These are phyloP conservation scores for Xenopus petersii DNA, from an alignment of 2,797 vertebrate species.

Conservation along the genomic window DNA sequence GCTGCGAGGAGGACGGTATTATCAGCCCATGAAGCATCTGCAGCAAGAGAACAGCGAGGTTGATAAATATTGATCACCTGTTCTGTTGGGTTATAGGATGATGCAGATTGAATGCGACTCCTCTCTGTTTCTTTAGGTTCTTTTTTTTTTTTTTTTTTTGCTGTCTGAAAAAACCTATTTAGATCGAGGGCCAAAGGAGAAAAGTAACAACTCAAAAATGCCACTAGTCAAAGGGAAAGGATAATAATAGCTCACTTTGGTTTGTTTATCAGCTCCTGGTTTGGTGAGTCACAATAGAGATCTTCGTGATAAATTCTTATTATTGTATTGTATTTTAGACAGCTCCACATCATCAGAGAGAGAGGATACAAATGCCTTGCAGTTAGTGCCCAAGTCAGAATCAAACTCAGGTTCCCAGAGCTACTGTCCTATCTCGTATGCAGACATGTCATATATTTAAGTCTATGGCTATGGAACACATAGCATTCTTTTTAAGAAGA, in stretches of 20 bases:
- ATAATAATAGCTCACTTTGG: slow-evolving; percentile 26
- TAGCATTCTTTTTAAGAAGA: too few relatives aligned
- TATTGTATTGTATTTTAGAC: too few relatives aligned
- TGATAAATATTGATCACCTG: slow-evolving; percentile 64
- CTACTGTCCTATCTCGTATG: too few relatives aligned
- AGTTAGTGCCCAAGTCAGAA: too few relatives aligned
- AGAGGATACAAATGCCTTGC: too few relatives aligned
- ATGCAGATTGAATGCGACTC: slow-evolving; percentile 54
- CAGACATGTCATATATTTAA: too few relatives aligned
- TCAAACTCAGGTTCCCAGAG: too few relatives aligned
- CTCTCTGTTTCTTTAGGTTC: slow-evolving; percentile 48
- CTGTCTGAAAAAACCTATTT: slow-evolving; percentile 40
- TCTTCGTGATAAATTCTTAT: too few relatives aligned
- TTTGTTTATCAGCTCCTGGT: not conserved
- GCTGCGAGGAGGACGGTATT: slow-evolving; percentile 57
- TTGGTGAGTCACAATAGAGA: too few relatives aligned
- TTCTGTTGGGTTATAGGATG: slow-evolving; percentile 53
- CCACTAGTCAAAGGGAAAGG: slow-evolving; percentile 18
- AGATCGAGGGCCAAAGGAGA: not conserved
- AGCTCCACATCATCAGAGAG: too few relatives aligned
- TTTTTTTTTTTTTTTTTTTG: slow-evolving; percentile 45
- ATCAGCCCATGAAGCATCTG: slow-evolving; percentile 62
- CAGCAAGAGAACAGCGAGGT: slow-evolving; percentile 53
- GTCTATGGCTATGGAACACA: too few relatives aligned
- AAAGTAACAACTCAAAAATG: not conserved